These are phyloP conservation scores for Opisthograptis luteolata DNA, from an alignment of 2,888 invertebrate genomes.

Conservation along the genomic window DNA sequence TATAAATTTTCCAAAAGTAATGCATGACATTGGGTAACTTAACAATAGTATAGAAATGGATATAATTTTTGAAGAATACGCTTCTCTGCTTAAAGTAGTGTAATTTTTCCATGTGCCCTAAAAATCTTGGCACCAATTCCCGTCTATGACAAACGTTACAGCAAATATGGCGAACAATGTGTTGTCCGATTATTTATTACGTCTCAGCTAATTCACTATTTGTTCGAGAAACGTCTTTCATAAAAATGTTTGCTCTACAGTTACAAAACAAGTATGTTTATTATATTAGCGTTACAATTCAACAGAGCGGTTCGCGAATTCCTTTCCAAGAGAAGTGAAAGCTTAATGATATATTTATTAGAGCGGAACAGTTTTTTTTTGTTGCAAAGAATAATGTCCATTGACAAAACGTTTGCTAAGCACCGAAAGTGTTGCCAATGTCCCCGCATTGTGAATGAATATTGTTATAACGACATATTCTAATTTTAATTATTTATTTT, in stretches of 20 bases:
- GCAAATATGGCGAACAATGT: slow-evolving; percentile 3
- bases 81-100: no score
- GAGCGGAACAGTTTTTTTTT: slow-evolving; percentile 63
- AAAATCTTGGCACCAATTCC: slow-evolving; percentile 15
- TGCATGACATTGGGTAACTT: no score
- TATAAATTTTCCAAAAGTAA: no score
- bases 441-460: slow-evolving; percentile 42
- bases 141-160: slow-evolving; percentile 4
- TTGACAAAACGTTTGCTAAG: slow-evolving; percentile 46
- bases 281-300: slow-evolving; percentile 28
- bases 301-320: slow-evolving; percentile 58
- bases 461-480: slow-evolving; percentile 43
- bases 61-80: no score
- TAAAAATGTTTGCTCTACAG: slow-evolving; percentile 37
- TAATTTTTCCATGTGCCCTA: not conserved
- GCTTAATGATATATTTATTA: slow-evolving; percentile 70
- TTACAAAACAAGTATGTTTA: slow-evolving; percentile 53
- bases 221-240: slow-evolving; percentile 20
- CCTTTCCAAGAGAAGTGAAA: slow-evolving; percentile 72
- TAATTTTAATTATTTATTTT: slow-evolving; percentile 71
- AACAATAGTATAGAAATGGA: no score
- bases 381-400: slow-evolving; percentile 43
- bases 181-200: slow-evolving; percentile 9
- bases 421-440: slow-evolving; percentile 25
- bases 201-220: slow-evolving; percentile 8